Conservation (phyloP, 1,140 invertebrate species). For the Cydia fagiglandana region DNA sequence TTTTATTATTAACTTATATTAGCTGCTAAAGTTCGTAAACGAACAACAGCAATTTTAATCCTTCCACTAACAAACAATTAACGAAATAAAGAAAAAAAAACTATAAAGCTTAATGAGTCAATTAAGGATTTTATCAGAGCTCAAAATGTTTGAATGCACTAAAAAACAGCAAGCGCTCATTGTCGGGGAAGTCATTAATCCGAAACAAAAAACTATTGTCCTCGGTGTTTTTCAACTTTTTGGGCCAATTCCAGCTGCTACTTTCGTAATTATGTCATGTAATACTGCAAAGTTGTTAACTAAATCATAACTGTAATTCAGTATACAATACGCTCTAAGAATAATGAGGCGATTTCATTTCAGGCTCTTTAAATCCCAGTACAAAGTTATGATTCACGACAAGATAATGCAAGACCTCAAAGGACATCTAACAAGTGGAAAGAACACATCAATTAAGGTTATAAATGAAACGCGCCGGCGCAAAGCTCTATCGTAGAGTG, state of each 20-base stretch:
- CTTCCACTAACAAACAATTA: neutral
- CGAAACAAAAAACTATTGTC: slow-evolving; percentile 14
- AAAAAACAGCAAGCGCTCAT: slow-evolving; percentile 13
- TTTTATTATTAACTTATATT: too few species aligned
- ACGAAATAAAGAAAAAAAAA: neutral
- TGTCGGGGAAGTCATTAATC: slow-evolving; percentile 8
- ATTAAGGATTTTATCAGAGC: slow-evolving; percentile 16
- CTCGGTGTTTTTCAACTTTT: neutral
- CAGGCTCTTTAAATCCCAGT: slow-evolving; percentile 20
- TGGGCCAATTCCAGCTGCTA: neutral
- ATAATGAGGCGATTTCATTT: neutral
- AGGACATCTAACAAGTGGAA: slow-evolving; percentile 60
- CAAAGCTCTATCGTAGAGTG: slow-evolving; percentile 67
- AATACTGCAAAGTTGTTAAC: neutral
- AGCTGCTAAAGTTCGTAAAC: neutral
- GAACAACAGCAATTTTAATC: neutral
- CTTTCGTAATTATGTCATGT: neutral
- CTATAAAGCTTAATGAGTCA: neutral
- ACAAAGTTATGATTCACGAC: slow-evolving; percentile 56
- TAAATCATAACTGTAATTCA: neutral
- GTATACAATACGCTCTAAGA: neutral
- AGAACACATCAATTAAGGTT: slow-evolving; percentile 77
- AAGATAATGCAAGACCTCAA: slow-evolving; percentile 47
- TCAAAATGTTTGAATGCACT: slow-evolving; percentile 18
- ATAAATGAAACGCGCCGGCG: slow-evolving; percentile 64